Evolutionary conservation across 2,888 invertebrate genomes (phyloP).

Genomic region (Dynastes tityus): DNA sequence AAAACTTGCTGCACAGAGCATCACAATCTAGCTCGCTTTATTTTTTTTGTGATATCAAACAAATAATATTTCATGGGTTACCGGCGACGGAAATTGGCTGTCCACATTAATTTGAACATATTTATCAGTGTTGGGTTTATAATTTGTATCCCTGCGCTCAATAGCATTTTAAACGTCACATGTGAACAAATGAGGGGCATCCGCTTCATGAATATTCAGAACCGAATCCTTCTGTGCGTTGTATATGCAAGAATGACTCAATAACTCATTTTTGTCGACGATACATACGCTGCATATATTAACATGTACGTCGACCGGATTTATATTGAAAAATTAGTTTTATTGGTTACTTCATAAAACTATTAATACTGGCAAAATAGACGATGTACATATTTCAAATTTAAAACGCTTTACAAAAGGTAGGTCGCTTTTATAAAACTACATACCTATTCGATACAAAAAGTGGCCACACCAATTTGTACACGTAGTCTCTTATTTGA

Average conservation of each 20-base stretch:
- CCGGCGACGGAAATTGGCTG: conserved; percentile 43
- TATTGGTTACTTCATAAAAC: not conserved
- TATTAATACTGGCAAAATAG: not conserved
- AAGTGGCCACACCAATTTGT: no score
- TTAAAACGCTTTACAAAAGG: not conserved
- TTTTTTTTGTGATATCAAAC: conserved; percentile 24
- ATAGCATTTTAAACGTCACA: conserved; percentile 14
- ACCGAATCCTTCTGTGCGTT: conserved; percentile 23
- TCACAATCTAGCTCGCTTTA: not conserved
- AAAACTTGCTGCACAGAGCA: not conserved
- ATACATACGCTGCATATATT: conserved; percentile 5
- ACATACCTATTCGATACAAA: no score
- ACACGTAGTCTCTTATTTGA: no score
- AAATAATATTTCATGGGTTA: conserved; percentile 44
- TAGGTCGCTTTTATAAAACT: no score
- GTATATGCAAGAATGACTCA: conserved; percentile 18
- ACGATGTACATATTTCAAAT: not conserved
- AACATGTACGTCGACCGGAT: conserved; percentile 10
- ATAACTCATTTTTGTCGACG: conserved; percentile 30
- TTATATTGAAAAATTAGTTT: conserved; percentile 12
- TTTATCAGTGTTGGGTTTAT: conserved; percentile 47
- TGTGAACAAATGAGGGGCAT: conserved; percentile 29
- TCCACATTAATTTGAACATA: conserved; percentile 48
- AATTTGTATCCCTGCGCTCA: conserved; percentile 27
- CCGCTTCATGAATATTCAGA: conserved; percentile 33